A percentile compares a stretch with the other conserved stretches of the same genome.
Evolutionary conservation across 2,113 vertebrate species (phyloP).

Genomic region (Salvelinus sp.): DNA sequence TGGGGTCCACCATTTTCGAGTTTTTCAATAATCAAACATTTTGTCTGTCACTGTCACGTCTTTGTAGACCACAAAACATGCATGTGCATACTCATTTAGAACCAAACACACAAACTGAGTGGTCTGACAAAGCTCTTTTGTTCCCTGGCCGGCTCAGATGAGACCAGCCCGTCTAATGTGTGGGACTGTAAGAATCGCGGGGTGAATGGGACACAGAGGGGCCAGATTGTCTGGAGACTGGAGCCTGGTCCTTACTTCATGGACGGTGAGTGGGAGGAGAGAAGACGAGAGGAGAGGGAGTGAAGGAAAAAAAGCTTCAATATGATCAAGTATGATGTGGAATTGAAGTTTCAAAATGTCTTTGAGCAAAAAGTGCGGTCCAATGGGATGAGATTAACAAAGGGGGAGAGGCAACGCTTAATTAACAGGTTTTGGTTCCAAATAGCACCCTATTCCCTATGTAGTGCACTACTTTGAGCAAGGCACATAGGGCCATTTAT

Average conservation of each 20-base stretch:
- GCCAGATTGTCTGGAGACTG: conserved; percentile 96
- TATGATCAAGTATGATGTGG: not conserved
- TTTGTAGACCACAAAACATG: not conserved
- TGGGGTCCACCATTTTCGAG: too few relatives aligned
- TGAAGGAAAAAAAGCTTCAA: not conserved
- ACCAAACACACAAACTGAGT: not conserved
- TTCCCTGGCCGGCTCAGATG: conserved; percentile 76
- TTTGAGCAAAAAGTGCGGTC: too few relatives aligned
- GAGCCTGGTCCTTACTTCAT: conserved; percentile 97
- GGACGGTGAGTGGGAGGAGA: conserved; percentile 84
- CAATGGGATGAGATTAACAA: too few relatives aligned
- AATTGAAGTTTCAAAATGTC: too few relatives aligned
- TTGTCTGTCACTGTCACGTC: not conserved
- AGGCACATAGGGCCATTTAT: too few relatives aligned
- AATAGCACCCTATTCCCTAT: too few relatives aligned
- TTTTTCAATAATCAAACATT: too few relatives aligned
- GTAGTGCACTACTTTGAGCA: too few relatives aligned
- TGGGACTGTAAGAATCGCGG: conserved; percentile 99
- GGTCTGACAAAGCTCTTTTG: not conserved
- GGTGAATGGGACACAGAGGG: conserved; percentile 95
- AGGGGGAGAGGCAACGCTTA: too few relatives aligned
- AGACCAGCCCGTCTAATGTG: conserved; percentile 95
- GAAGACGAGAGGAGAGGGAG: not conserved
- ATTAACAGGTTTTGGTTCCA: too few relatives aligned
- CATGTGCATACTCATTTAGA: not conserved